Base-by-base conservation (phyloP, 2,797 vertebrate species). In the Myotis findleyi region DNA sequence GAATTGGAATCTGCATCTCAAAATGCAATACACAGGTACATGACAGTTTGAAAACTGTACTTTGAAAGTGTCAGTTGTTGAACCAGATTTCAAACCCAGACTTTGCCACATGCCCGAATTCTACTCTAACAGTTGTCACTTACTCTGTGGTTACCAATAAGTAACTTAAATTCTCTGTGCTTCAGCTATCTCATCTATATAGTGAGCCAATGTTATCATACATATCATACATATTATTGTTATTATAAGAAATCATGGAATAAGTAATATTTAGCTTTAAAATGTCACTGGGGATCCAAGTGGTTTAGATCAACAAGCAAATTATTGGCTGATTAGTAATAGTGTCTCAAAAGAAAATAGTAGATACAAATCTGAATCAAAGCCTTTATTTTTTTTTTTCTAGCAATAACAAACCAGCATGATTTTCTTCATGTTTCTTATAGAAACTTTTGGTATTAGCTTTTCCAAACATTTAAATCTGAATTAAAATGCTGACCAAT, bases 381-480 rank as follows among this genome's bases (percentile, higher is more conserved):
- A 87, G n/a, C 4, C 25, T 77, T 72, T 59, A 44, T 14, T 21
- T 84, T 55, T 64, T 55, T 64, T 66, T 75, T 53, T 80, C 51
- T 21, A 88, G 25, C 30, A 66, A 57, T 38, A 87, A 62, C 8
- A 17, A 87, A 36, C 3, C 9, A 71, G 8, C 1, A 73, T 66
- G 11, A 73, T 82, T 88, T 85, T 81, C 59, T 84, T 72, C 18
- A 59, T 41, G 5, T 87, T 83, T 93, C 53, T 92, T 62, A 82
- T 6, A 91, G 51, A 94, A 90, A 68, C 7, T 64, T 64, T 88
- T 36, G 57, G 2, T 49, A 73, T 79, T 73, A 75, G 14, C 9
- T 86, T 59, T 88, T 62, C 25, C 10, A 79, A 72, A 92, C 80
- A 14, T 55, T 83, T 66, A 21, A 44, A 23, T 69, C 12, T 49